Evolutionary conservation across 2,888 invertebrate species (phyloP), one percentile per base, ranked within the genome.

Genomic region (Polylopha cassiicola): DNA sequence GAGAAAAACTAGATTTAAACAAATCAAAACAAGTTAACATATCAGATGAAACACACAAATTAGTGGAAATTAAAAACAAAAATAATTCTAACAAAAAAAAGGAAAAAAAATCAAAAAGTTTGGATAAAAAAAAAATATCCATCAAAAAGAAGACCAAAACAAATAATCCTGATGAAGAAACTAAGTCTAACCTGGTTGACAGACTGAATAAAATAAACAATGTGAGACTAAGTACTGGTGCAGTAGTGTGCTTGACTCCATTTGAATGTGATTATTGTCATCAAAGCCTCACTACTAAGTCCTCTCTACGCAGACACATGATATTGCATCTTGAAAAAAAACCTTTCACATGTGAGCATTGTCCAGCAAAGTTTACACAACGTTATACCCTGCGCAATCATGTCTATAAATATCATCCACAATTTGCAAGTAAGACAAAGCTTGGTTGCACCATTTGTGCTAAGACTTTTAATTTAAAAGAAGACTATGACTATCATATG

Each of bases 401-500:
- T 64, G 69, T 88, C 6, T 79, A 86, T 20, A 85, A 86, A 45
- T 79, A 81, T 46, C 91, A 91, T 58, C 75, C 82, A 1, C 65
- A 60, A n/a, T 61, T 74, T 32, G 66, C 65, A 41, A 63, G 58
- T 37, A 52, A 61, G 1, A 71, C 79, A 21, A 73, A 89, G 14
- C 93, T 88, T 66, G 85, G 89, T 30, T 95, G 95, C 65, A 81
- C 89, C 55, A 88, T 91, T 50, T 95, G 95, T 66, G 87, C 90
- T 31, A 93, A 92, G 63, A 87, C 89, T 17, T 95, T 95, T 65
- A 89, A 92, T 0, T 78, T 92, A 7, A 92, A 94, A 69, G 92
- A 93, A 58, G 88, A 93, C 18, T 75, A 95, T 37, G 87, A 90
- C 48, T 71, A 92, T 33, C 95, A 95, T 69, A 82, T 93, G 55